Conservation (phyloP, 2,797 vertebrate species). For the Sternotherus odoratus region DNA sequence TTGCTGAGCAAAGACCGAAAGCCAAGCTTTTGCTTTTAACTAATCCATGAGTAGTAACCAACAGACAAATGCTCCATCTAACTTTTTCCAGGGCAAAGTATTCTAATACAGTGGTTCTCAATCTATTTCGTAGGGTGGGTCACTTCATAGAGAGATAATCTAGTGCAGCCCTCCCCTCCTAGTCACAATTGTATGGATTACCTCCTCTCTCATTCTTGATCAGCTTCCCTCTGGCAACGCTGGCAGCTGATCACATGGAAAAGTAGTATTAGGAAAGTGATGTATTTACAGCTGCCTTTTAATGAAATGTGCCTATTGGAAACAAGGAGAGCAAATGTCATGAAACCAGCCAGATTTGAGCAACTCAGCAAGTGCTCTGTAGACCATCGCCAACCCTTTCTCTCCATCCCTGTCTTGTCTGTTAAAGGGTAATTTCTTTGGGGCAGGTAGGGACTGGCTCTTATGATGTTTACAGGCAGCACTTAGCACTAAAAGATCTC, state of each 20-base stretch:
- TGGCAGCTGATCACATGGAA: slow-evolving; percentile 66
- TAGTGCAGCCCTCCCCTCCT: not conserved
- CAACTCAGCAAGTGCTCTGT: slow-evolving; percentile 66
- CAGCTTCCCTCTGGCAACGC: slow-evolving; percentile 60
- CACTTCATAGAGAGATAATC: not conserved
- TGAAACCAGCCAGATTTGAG: slow-evolving; percentile 70
- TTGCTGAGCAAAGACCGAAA: slow-evolving; percentile 73
- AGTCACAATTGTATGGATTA: slow-evolving; percentile 32
- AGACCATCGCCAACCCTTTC: slow-evolving; percentile 66
- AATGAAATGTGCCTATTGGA: slow-evolving; percentile 73
- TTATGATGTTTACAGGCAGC: slow-evolving; percentile 42
- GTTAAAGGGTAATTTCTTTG: slow-evolving; percentile 35
- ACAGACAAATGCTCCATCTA: slow-evolving; percentile 59
- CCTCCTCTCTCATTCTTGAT: slow-evolving; percentile 67
- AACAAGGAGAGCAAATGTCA: slow-evolving; percentile 48
- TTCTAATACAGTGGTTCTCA: slow-evolving; percentile 13
- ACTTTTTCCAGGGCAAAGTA: slow-evolving; percentile 59
- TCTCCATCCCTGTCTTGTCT: slow-evolving; percentile 16
- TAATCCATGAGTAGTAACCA: slow-evolving; percentile 76
- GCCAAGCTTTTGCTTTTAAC: slow-evolving; percentile 78
- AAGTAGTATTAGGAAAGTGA: slow-evolving; percentile 74
- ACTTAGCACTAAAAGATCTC: slow-evolving; percentile 58
- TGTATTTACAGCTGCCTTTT: slow-evolving; percentile 75
- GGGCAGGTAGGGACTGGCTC: slow-evolving; percentile 22
- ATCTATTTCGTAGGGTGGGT: not conserved